These are phyloP conservation scores for Diaprepes abbreviatus DNA, from an alignment of 2,888 invertebrate genomes.

Conservation along the genomic window DNA sequence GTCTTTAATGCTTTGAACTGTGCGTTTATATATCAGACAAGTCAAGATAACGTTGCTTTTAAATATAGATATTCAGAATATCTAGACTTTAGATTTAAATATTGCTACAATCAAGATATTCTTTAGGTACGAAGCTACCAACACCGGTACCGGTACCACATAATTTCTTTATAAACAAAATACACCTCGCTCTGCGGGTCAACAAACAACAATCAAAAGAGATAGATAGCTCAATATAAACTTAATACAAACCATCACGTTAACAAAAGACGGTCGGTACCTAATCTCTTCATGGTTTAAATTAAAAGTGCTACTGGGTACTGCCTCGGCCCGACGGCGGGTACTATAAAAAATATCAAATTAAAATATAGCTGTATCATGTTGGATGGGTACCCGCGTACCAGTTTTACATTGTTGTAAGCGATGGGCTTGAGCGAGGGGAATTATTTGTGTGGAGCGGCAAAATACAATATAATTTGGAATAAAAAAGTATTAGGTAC, in stretches of 20 bases:
- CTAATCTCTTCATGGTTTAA: slow-evolving; percentile 51
- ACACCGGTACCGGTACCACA: background rate
- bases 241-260: slow-evolving; percentile 40
- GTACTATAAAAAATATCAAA: slow-evolving; percentile 48
- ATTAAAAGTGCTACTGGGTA: slow-evolving; percentile 51
- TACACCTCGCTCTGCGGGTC: slow-evolving; percentile 22
- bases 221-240: slow-evolving; percentile 48
- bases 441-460: slow-evolving; percentile 14
- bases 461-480: background rate
- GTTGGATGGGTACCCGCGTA: slow-evolving; percentile 24
- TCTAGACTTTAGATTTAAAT: no score
- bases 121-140: no score
- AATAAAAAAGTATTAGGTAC: no score
- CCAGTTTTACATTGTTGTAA: slow-evolving; percentile 15
- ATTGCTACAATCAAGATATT: no score
- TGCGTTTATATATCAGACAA: no score
- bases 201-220: slow-evolving; percentile 40
- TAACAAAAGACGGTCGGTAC: slow-evolving; percentile 44
- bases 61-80: no score
- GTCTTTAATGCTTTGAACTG: no score
- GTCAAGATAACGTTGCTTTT: no score
- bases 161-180: slow-evolving; percentile 18
- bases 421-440: slow-evolving; percentile 1
- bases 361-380: slow-evolving; percentile 48
- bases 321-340: slow-evolving; percentile 30